phyloP scores from a whole-genome alignment of 2,888 invertebrate genomes.

The Cyaniris semiargus region DNA sequence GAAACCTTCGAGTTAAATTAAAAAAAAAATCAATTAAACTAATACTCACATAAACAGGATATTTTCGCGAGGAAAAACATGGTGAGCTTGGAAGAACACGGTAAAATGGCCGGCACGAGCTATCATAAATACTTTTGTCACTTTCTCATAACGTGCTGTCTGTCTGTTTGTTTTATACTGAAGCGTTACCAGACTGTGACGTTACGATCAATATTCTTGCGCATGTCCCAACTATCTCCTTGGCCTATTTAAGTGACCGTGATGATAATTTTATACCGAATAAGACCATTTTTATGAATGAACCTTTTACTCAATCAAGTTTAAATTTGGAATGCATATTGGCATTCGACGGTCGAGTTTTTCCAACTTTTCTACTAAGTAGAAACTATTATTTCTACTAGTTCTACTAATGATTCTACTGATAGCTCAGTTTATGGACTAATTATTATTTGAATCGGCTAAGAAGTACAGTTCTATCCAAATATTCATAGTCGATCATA shows the following conservation, averaged over 20 bases:
- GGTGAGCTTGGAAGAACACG: slow-evolving; percentile 39
- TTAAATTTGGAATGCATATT: slow-evolving; percentile 55
- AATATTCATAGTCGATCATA: too few relatives aligned
- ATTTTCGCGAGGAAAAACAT: slow-evolving; percentile 53
- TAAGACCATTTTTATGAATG: slow-evolving; percentile 70
- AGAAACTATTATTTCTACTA: not conserved
- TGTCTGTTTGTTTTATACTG: slow-evolving; percentile 63
- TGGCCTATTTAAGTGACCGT: slow-evolving; percentile 63
- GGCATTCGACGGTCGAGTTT: not conserved
- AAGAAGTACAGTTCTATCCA: too few relatives aligned
- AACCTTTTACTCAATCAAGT: slow-evolving; percentile 64
- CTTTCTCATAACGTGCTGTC: slow-evolving; percentile 53
- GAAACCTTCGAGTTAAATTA: not conserved
- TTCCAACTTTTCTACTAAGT: not conserved
- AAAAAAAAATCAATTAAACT: not conserved
- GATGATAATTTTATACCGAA: slow-evolving; percentile 59
- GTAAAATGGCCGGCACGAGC: slow-evolving; percentile 40
- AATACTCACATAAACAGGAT: slow-evolving; percentile 69
- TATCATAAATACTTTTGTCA: slow-evolving; percentile 25
- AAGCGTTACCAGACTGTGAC: slow-evolving; percentile 69
- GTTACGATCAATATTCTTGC: slow-evolving; percentile 72
- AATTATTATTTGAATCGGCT: not conserved
- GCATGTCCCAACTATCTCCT: slow-evolving; percentile 70
- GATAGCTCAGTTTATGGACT: not conserved
- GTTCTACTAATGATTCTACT: not conserved